phyloP scores from a whole-genome alignment of 2,113 vertebrate genomes.

The Pycnonotus jocosus region DNA sequence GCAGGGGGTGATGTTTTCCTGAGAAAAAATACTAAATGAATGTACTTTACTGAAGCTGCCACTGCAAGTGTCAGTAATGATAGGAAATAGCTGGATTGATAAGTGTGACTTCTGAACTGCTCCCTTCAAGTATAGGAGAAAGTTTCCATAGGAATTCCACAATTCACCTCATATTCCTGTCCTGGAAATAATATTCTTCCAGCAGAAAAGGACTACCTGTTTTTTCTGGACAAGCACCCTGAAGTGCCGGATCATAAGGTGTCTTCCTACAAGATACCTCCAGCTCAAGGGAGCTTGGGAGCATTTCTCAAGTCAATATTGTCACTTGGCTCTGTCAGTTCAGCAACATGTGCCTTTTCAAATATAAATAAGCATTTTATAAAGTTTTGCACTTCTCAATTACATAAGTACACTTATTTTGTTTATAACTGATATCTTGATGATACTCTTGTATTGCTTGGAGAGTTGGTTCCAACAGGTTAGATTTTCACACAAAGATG shows the following conservation, averaged over 20 bases:
- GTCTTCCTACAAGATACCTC: neutral
- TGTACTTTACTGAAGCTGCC: neutral
- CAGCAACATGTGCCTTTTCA: neutral
- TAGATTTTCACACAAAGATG: conserved; percentile 44
- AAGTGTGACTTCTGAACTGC: neutral
- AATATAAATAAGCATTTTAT: neutral
- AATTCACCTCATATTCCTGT: neutral
- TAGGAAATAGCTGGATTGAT: neutral
- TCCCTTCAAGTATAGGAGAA: neutral
- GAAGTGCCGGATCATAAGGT: neutral
- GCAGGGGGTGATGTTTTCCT: neutral
- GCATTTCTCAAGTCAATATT: neutral
- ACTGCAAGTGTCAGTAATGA: neutral
- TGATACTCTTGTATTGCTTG: conserved; percentile 15
- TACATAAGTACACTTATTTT: conserved; percentile 10
- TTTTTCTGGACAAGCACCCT: neutral
- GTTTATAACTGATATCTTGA: conserved; percentile 37
- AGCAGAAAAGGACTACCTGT: neutral
- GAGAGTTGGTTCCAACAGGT: conserved; percentile 28
- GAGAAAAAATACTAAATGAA: neutral
- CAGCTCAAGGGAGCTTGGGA: neutral
- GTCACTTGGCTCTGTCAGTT: neutral
- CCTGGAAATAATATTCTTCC: neutral
- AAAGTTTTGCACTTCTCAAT: neutral
- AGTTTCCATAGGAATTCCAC: neutral